Conservation (phyloP, 2,888 invertebrate genomes). For the Andrena bicolor region DNA sequence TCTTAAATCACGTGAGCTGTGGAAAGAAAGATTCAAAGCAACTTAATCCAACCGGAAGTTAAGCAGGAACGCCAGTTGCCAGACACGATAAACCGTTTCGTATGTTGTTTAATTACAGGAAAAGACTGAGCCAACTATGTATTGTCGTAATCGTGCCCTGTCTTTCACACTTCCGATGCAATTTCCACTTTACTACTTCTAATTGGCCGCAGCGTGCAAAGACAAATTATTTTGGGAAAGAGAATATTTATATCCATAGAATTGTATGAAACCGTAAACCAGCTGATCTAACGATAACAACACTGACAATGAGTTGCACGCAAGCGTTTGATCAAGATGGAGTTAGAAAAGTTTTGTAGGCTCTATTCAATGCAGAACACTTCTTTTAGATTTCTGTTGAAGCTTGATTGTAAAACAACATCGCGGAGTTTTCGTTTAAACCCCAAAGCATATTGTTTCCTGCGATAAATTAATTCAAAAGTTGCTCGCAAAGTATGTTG, state of each 20-base stretch:
- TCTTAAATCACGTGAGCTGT: not conserved
- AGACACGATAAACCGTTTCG: constrained; percentile 34
- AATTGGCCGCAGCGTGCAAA: not conserved
- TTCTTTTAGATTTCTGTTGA: not conserved
- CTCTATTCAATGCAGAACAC: not conserved
- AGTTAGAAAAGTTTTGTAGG: not conserved
- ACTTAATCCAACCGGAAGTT: constrained; percentile 41
- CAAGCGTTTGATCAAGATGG: not conserved
- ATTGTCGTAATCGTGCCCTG: constrained; percentile 14
- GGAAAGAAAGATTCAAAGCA: constrained; percentile 11
- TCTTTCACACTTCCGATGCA: constrained; percentile 2
- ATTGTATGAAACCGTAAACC: not conserved
- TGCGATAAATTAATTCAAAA: not conserved
- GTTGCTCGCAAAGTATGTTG: not conserved
- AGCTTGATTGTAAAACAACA: not conserved
- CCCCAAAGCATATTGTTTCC: not conserved
- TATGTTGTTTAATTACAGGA: constrained; percentile 37
- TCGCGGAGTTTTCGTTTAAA: not conserved
- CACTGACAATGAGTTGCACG: not conserved
- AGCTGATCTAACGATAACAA: not conserved
- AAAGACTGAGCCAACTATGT: constrained; percentile 32
- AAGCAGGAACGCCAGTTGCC: constrained; percentile 20
- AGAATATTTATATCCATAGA: not conserved
- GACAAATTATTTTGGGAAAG: not conserved
- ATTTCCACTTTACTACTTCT: constrained; percentile 30